Evolutionary conservation across 2,113 vertebrate species (phyloP).

Genomic region (Mobula birostris): DNA sequence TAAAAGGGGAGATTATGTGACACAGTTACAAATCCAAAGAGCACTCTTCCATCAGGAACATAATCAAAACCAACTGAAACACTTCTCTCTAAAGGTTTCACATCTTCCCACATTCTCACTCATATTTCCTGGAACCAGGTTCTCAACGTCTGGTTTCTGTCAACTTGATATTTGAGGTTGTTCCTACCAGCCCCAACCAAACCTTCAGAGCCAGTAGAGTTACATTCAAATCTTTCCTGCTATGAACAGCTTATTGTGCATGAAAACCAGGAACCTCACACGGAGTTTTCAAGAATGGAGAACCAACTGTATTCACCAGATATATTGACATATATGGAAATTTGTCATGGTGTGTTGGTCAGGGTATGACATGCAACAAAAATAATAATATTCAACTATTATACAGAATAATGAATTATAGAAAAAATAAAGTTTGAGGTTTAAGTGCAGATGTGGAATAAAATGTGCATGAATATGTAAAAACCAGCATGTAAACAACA

Average conservation of each 20-base stretch:
- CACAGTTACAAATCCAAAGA: background rate
- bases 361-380: no score
- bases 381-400: no score
- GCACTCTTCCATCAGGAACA: background rate
- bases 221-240: background rate
- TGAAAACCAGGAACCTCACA: background rate
- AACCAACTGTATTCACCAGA: no score
- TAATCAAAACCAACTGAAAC: background rate
- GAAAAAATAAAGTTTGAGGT: no score
- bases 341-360: no score
- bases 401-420: no score
- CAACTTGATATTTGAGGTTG: background rate
- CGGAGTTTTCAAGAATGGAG: background rate
- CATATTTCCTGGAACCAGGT: background rate
- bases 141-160: background rate
- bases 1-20: background rate
- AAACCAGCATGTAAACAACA: no score
- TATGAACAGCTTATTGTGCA: background rate
- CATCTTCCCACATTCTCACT: background rate
- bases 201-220: background rate
- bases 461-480: no score
- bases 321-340: no score
- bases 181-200: background rate
- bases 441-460: no score
- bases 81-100: background rate